Evolutionary conservation across 2,113 vertebrate species (phyloP).

Genomic region (Heliornis fulica): DNA sequence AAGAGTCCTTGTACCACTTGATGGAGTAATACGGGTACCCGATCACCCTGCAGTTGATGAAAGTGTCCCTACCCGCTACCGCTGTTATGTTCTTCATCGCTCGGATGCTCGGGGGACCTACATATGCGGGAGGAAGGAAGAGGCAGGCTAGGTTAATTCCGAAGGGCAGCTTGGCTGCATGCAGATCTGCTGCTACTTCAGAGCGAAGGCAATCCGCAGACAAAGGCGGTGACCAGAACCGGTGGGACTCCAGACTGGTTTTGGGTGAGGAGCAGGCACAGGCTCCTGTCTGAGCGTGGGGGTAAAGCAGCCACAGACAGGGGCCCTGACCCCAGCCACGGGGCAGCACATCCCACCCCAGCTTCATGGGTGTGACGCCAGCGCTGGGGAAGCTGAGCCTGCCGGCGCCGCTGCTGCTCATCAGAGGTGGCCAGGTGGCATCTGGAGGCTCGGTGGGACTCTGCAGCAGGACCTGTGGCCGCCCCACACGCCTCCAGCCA

Average conservation of each 20-base stretch:
- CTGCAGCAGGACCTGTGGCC: fast-evolving
- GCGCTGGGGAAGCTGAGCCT: not conserved
- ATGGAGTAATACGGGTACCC: slow-evolving; percentile 99
- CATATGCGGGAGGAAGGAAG: slow-evolving; percentile 17
- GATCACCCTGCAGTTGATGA: slow-evolving; percentile 98
- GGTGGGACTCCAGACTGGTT: not conserved
- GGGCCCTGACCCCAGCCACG: fast-evolving
- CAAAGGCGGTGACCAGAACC: not conserved
- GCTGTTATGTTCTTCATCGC: slow-evolving; percentile 98
- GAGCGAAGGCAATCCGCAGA: not conserved
- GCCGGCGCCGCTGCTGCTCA: not conserved
- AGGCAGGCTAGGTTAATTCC: slow-evolving; percentile 72
- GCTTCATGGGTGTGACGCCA: not conserved
- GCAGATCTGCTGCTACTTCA: slow-evolving; percentile 35
- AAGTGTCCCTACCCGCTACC: slow-evolving; percentile 94
- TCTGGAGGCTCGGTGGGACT: fast-evolving
- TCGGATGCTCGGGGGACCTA: slow-evolving; percentile 94
- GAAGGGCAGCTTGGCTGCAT: not conserved
- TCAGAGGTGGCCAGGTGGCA: fast-evolving
- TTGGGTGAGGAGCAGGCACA: not conserved
- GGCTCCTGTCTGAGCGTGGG: not conserved
- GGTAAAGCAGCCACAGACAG: not conserved
- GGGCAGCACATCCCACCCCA: not conserved
- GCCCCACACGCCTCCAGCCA: not conserved
- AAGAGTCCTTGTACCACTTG: slow-evolving; percentile 97